Base-by-base conservation (phyloP, 2,888 invertebrate species). In the Steromphala cineraria region DNA sequence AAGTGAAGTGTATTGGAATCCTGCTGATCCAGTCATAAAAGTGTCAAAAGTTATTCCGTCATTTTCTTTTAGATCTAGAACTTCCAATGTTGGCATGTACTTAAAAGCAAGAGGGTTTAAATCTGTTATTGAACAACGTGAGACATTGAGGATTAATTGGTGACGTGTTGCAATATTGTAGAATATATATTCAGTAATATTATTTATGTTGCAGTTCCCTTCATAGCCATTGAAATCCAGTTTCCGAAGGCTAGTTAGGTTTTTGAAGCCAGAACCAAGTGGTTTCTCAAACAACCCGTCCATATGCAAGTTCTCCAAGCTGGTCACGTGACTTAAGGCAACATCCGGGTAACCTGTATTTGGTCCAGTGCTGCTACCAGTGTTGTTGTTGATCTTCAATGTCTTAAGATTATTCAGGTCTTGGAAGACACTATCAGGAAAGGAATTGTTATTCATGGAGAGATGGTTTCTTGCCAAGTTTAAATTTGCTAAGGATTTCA, bases 151-250 rank as follows among this genome's bases (percentile, higher is more conserved):
- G 13, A n/a, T 78, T n/a, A 78, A 28, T 24, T 62, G 78, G 7
- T n/a, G 78, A 5, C 24, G 40, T 15, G 78, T 78, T 56, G 56
- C 62, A 46, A 78, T 24, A 24, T 78, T 56, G 10, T 17, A 46
- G 24, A 78, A 78, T 13, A 78, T 24, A n/a, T 17, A 21, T 24
- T 67, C 78, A 13, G 67, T 62, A 24, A 78, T 21, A 7, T 46
- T 46, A 4, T 40, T 40, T 62, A 78, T 40, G n/a, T 13, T 2
- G 19, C 78, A 78, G 8, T 67, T 5, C 15, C 78, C 78, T 10
- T 40, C 52, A 15, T 24, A 46, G 21, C 67, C 78, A n/a, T 62
- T 78, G 15, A 78, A 62, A 19, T 78, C 78, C 56, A 78, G 67
- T 8, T n/a, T 7, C n/a, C 21, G 21, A 0, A 78, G 78, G 5